Evolutionary conservation across 2,113 vertebrate genomes (phyloP).

Genomic region (Cygnus atratus): DNA sequence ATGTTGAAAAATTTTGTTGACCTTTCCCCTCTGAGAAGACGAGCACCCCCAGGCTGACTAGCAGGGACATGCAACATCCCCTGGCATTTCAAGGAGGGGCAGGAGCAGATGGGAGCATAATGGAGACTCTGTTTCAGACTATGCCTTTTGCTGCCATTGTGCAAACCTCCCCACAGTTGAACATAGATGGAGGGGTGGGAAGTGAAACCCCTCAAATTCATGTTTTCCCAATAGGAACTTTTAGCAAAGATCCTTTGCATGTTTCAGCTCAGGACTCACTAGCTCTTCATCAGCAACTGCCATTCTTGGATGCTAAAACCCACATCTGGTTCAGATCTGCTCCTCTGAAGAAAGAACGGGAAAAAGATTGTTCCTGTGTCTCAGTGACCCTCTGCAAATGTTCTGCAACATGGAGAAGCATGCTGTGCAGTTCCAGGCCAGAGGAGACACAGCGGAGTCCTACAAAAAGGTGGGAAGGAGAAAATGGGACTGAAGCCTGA

Average conservation of each 20-base stretch:
- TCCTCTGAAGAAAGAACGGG: neutral
- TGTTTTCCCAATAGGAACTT: neutral
- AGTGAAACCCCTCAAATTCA: neutral
- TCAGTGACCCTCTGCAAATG: neutral
- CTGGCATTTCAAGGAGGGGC: neutral
- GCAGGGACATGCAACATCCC: neutral
- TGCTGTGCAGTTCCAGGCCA: neutral
- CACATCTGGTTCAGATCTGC: neutral
- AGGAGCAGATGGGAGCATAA: neutral
- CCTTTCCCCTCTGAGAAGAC: neutral
- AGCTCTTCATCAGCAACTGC: neutral
- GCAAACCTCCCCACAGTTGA: neutral
- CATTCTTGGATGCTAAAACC: neutral
- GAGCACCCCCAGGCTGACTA: slow-evolving; percentile 5
- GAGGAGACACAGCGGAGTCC: neutral
- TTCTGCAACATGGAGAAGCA: neutral
- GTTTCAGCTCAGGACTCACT: neutral
- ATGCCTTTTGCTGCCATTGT: neutral
- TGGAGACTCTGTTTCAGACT: neutral
- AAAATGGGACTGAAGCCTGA: neutral
- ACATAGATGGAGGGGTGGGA: too few relatives aligned
- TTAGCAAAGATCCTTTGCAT: neutral
- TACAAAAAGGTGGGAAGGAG: neutral
- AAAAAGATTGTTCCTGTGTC: neutral
- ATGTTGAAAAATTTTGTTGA: slow-evolving; percentile 35